Base-by-base conservation (phyloP, 30 jellyfish, hydroid and myxozoan species). In the Rhopilema esculentum region DNA sequence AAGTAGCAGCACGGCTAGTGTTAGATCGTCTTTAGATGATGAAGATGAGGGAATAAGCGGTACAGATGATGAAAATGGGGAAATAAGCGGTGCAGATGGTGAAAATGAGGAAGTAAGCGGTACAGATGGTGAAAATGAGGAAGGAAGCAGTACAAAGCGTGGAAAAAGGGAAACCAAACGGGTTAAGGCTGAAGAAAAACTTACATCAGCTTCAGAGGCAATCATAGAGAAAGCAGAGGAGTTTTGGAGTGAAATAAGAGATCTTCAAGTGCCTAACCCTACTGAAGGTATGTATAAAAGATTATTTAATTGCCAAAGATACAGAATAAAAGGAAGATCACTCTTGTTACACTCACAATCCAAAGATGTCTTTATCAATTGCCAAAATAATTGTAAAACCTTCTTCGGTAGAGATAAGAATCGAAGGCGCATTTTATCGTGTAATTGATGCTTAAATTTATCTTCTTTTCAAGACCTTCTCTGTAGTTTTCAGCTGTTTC, bases 211-310 rank as follows among this genome's bases (percentile, higher is more conserved):
- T 31, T 68, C 66, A 1, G 70, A 73, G 8, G 31, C 32, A 69
- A 73, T 73, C 1, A 4, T 33, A 31, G 84, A 73, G 24, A 73
- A 73, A 73, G 84, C 84, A 29, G 51, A 73, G 48, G 84, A 73
- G 4, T 73, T 73, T 25, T 33, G 84, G 69, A 31, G 51, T 2
- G 84, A 73, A 40, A 32, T 73, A 31, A 49, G 32, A 22, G 33
- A 40, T 73, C 51, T 73, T n/a, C 69, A 32, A 0, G 69, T 33
- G 25, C 68, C 48, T 16, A 67, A 28, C 51, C 19, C 64, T 12
- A 20, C 69, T 29, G 84, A 32, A 19, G 84, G 84, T 73, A 73
- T 8, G 69, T 73, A 1, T 24, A 4, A 71, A 12, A 40, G 12
- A 12, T 2, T 40, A 40, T n/a, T n/a, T n/a, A n/a, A n/a, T n/a